phyloP scores from a whole-genome alignment of 2,797 vertebrate species.

The Sebastolobus alascanus region DNA sequence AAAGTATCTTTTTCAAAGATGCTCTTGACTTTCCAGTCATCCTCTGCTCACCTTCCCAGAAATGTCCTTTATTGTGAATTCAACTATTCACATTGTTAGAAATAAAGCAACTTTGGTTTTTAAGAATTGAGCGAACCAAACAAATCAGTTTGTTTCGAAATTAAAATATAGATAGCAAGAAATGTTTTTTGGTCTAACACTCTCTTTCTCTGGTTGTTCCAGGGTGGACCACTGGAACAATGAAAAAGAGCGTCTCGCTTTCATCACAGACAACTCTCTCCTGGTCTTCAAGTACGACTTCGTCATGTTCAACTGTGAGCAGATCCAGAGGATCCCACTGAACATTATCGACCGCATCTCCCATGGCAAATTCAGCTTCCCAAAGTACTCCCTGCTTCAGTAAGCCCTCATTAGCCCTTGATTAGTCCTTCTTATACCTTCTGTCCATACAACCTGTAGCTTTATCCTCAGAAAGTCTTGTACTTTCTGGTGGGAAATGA shows the following conservation, averaged over 20 bases:
- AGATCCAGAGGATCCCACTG: slow-evolving; percentile 83
- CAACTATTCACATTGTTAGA: background rate
- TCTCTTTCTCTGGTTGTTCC: slow-evolving; percentile 27
- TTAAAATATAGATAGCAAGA: background rate
- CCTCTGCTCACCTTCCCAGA: background rate
- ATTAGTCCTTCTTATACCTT: background rate
- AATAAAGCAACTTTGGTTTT: background rate
- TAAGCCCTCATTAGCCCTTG: slow-evolving; percentile 67
- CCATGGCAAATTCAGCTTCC: slow-evolving; percentile 85
- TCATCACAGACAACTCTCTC: slow-evolving; percentile 83
- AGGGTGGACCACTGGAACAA: slow-evolving; percentile 93
- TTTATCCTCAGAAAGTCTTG: background rate
- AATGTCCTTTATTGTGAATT: background rate
- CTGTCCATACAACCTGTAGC: slow-evolving; percentile 2
- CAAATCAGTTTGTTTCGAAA: background rate
- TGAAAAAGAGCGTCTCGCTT: slow-evolving; percentile 85
- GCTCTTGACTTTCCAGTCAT: background rate
- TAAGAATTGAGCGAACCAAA: background rate
- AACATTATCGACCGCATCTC: slow-evolving; percentile 81
- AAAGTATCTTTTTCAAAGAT: background rate
- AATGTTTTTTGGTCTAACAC: background rate
- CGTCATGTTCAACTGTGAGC: slow-evolving; percentile 86
- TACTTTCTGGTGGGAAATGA: background rate
- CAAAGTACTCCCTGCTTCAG: slow-evolving; percentile 84
- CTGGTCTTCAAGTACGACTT: slow-evolving; percentile 91